Evolutionary conservation across 2,797 vertebrate species (phyloP), one percentile per base, ranked within the genome.

Genomic region (Molossus molossus): DNA sequence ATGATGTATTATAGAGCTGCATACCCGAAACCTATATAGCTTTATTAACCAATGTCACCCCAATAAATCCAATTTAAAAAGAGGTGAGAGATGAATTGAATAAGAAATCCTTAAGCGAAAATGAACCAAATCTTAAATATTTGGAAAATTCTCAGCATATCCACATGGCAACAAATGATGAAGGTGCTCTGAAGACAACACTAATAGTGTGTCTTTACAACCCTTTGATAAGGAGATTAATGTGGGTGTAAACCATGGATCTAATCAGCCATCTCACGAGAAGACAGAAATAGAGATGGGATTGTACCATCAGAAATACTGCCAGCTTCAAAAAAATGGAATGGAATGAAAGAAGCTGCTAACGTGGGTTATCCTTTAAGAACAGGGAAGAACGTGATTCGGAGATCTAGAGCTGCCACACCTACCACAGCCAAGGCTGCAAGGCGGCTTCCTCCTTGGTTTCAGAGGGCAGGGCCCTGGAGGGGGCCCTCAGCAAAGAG

Each of bases 91-190:
- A 64, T 75, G 55, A 64, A 15, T n/a, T 83, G 45, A 77, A 70
- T 57, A 89, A 89, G 70, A 70, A 89, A 86, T 65, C 50, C 9
- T 84, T 40, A 70, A 72, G 60, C 40, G 29, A 73, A 89, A 93
- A 60, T n/a, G 7, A 77, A 17, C 15, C 50, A 40, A 14, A 80
- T 64, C 50, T 73, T 67, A 83, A 82, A 86, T 70, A 72, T 14
- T 27, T 73, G 55, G 57, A 53, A 50, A 76, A 75, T 62, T 29
- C 40, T 73, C 9, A 50, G n/a, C 23, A 40, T 73, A 27, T 50
- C 5, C 17, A 10, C 55, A 29, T 4, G 8, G 12, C 14, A 73
- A 64, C 91, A 79, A 72, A 55, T 15, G 45, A 82, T 7, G 50
- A 53, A 11, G 13, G 75, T 48, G 1, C 53, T 67, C 21, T 89